A percentile compares a stretch with the other conserved stretches of the same genome.
Evolutionary conservation across 2,797 vertebrate species (phyloP).

Genomic region (Periophthalmus magnuspinnatus): DNA sequence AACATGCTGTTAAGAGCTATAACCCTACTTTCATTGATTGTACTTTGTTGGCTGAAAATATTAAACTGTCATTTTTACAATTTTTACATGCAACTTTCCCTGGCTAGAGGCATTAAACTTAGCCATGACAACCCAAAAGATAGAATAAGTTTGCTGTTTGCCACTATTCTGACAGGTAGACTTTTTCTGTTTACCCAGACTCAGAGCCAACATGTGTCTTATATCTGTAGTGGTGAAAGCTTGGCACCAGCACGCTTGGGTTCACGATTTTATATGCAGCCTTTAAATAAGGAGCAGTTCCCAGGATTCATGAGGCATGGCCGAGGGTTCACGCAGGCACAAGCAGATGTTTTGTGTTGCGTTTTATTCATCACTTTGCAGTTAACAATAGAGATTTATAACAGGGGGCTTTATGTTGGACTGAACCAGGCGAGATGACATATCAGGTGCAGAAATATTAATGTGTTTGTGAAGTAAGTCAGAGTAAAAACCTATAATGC

Average conservation of each 20-base stretch:
- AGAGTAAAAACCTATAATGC: background rate
- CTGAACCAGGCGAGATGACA: slow-evolving; percentile 41
- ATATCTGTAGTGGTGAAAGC: slow-evolving; percentile 50
- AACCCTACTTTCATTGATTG: background rate
- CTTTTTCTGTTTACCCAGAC: slow-evolving; percentile 21
- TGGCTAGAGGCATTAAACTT: slow-evolving; percentile 27
- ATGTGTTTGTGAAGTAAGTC: slow-evolving; percentile 47
- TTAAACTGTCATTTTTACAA: slow-evolving; percentile 2
- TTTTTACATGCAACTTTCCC: slow-evolving; percentile 6
- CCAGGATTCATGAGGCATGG: slow-evolving; percentile 54
- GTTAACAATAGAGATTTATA: slow-evolving; percentile 68
- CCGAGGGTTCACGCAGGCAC: slow-evolving; percentile 51
- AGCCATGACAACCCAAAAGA: slow-evolving; percentile 33
- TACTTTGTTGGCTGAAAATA: slow-evolving; percentile 1
- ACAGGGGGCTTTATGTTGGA: slow-evolving; percentile 40
- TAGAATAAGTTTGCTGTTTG: slow-evolving; percentile 28
- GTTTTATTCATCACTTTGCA: slow-evolving; percentile 70
- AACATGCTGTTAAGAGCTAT: background rate
- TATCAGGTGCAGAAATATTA: slow-evolving; percentile 50
- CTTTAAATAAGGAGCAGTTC: slow-evolving; percentile 49
- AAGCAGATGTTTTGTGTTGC: slow-evolving; percentile 77
- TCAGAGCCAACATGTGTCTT: slow-evolving; percentile 66
- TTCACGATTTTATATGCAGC: slow-evolving; percentile 51
- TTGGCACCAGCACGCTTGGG: slow-evolving; percentile 43
- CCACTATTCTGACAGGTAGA: slow-evolving; percentile 20